Evolutionary conservation across 2,888 invertebrate genomes (phyloP), one percentile per base, ranked within the genome.

Genomic region (Rhorus exstirpatorius): DNA sequence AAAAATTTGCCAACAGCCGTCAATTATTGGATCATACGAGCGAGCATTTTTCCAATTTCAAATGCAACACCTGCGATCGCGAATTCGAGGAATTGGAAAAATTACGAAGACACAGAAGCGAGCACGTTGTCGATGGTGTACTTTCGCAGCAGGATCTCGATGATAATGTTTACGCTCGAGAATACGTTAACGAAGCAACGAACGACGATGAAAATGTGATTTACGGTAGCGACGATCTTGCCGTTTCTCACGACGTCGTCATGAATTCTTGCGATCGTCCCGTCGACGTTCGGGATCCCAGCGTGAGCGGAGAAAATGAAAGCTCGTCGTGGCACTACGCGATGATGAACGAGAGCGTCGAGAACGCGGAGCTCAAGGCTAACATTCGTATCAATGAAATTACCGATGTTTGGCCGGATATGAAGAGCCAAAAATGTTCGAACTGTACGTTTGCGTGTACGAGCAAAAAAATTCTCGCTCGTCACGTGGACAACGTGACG

Each of bases 61-160:
- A 88, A 24, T 93, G 93, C 24, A 91, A 85, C 31, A 86, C 90
- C 3, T 92, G 92, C 72, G 86, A 90, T 0, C 85, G 89, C 26
- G 87, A 90, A 49, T 91, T 89, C 14, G 89, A 91, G 1, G 85
- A 86, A 6, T 10, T 90, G 51, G 90, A 91, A n/a, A 88, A 89
- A 19, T 63, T 92, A 1, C 87, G 85, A 24, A 85, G 90, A 58
- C 92, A 93, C 81, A 87, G 90, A 1, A 79, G 88, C 1, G 88
- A 89, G 14, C 92, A 93, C 31, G 90, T 92, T 0, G 83, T 90
- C 3, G 92, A 92, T 53, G 92, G 91, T 2, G 88, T 91, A 10
- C 77, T 92, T 14, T 87, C 88, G 0, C 90, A 91, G 35, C 88
- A 90, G 35, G 91, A 91, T 79, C 81, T 91, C 17, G 88, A 89